A percentile compares a stretch with the other conserved stretches of the same genome.
Conservation (phyloP, 2,113 vertebrate species). For the Benitochromis conjunctus region DNA sequence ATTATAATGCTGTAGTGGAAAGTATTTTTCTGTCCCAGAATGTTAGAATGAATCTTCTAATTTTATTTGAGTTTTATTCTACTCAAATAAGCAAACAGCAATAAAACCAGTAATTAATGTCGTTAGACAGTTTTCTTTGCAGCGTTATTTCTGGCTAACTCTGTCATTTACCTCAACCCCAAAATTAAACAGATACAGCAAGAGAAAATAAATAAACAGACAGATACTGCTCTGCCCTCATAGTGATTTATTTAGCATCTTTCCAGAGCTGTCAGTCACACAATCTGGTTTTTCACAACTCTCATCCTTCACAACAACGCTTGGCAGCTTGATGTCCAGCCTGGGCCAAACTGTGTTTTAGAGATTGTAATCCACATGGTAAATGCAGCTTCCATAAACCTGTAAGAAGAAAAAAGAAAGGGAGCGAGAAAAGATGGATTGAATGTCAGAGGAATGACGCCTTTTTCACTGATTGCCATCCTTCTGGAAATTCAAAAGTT, state of each 20-base stretch:
- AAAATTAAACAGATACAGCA: neutral
- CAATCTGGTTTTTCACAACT: constrained; percentile 16
- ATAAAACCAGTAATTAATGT: neutral
- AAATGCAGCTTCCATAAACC: neutral
- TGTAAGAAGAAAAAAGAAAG: neutral
- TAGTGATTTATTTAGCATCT: constrained; percentile 20
- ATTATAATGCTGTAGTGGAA: neutral
- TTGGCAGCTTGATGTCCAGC: constrained; percentile 17
- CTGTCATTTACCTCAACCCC: neutral
- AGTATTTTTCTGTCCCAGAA: neutral
- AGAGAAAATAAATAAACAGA: neutral
- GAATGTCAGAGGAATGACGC: neutral
- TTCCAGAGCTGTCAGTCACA: constrained; percentile 35
- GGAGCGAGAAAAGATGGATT: neutral
- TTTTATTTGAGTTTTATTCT: neutral
- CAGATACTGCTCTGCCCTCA: neutral
- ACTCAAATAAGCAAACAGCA: neutral
- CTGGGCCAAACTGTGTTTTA: constrained; percentile 10
- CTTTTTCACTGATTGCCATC: neutral
- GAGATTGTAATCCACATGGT: constrained; percentile 7
- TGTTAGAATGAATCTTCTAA: neutral
- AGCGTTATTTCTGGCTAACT: neutral
- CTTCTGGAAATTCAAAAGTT: neutral
- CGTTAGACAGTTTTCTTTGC: neutral
- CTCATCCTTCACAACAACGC: constrained; percentile 23